These are phyloP conservation scores for Aradophagus sp. DNA, from an alignment of 1,140 invertebrate species.

Conservation along the genomic window DNA sequence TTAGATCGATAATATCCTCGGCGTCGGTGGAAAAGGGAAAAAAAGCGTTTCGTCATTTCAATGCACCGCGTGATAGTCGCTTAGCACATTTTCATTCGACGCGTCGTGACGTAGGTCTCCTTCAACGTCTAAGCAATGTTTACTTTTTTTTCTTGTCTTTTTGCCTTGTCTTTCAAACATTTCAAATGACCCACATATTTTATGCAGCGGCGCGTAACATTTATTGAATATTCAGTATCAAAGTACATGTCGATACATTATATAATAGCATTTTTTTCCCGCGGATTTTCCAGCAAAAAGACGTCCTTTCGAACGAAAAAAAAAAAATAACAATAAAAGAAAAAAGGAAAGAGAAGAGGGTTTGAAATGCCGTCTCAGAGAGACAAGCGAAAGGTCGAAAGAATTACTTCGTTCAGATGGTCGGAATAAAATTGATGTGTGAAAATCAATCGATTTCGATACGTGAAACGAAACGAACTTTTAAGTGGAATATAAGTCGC, in stretches of 20 bases:
- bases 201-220: constrained; percentile 6
- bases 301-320: too few species aligned
- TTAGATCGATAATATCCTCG: constrained; percentile 1
- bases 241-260: constrained; percentile 7
- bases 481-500: too few species aligned
- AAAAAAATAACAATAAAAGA: too few species aligned
- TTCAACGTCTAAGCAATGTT: constrained; percentile 1
- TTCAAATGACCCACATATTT: constrained; percentile 28
- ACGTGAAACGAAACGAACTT: too few species aligned
- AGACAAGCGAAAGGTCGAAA: too few species aligned
- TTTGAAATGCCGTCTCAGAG: too few species aligned
- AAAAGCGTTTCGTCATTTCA: neutral
- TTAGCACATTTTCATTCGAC: constrained; percentile 1
- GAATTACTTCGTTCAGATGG: too few species aligned
- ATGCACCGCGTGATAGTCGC: neutral
- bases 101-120: constrained; percentile 2
- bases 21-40: neutral
- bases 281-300: neutral
- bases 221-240: constrained; percentile 17
- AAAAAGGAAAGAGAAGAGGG: too few species aligned
- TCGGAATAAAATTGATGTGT: too few species aligned
- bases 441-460: too few species aligned
- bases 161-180: constrained; percentile 5
- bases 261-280: constrained; percentile 1
- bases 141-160: too few species aligned